phyloP scores from a whole-genome alignment of 2,797 vertebrate genomes.

The Coregonus sp. region DNA sequence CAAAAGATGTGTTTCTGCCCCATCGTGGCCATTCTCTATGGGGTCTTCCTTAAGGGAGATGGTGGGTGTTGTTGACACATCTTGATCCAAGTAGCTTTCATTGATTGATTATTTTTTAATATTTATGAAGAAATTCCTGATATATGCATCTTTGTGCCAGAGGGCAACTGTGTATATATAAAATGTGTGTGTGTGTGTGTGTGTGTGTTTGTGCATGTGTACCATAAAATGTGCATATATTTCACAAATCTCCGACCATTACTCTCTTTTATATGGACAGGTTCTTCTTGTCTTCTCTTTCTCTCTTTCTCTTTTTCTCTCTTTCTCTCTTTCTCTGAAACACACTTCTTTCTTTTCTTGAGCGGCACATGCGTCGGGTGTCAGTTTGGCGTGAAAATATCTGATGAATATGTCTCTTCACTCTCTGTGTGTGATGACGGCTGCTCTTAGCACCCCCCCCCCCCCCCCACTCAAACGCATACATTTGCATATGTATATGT shows the following conservation, averaged over 20 bases:
- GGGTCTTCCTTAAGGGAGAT: neutral
- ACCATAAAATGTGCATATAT: conserved; percentile 71
- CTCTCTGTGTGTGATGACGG: conserved; percentile 51
- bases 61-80: conserved; percentile 22
- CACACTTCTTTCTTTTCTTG: conserved; percentile 44
- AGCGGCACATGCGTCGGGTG: conserved; percentile 41
- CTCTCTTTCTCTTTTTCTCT: conserved; percentile 53
- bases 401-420: conserved; percentile 43
- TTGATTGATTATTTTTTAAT: conserved; percentile 36
- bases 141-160: conserved; percentile 47
- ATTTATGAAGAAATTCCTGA: conserved; percentile 51
- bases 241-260: conserved; percentile 69
- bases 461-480: conserved; percentile 23
- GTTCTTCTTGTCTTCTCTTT: conserved; percentile 51
- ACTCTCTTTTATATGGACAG: conserved; percentile 63
- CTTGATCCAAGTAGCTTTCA: conserved; percentile 30
- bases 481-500: conserved; percentile 81
- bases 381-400: conserved; percentile 52
- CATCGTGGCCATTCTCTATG: conserved; percentile 3
- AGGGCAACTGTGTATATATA: conserved; percentile 50
- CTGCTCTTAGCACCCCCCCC: conserved; percentile 68
- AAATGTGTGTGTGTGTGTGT: conserved; percentile 10
- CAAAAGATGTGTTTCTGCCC: conserved; percentile 17
- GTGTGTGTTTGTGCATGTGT: conserved; percentile 45
- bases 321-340: conserved; percentile 50